Percentiles rank a stretch among this genome's conserved stretches.
Evolutionary conservation across 2,797 vertebrate species (phyloP).

Genomic region (Craterocephalus amniculus): DNA sequence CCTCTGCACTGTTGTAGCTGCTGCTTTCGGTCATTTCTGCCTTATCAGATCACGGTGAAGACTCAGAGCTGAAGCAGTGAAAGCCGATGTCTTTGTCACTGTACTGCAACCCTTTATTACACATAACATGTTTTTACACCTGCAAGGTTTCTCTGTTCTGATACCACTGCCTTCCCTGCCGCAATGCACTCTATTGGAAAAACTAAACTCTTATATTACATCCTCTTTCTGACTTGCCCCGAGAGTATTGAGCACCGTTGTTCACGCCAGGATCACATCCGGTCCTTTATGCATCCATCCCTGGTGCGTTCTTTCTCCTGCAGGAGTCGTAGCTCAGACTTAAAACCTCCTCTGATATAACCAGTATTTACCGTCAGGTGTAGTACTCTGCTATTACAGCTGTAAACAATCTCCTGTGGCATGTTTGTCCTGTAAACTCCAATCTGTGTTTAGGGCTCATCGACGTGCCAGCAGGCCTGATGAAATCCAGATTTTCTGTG

Average conservation of each 20-base stretch:
- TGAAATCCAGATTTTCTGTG: slow-evolving; percentile 42
- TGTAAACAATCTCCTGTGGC: slow-evolving; percentile 65
- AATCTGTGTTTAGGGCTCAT: slow-evolving; percentile 41
- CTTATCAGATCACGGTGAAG: slow-evolving; percentile 29
- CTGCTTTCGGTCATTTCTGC: slow-evolving; percentile 20
- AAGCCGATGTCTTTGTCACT: slow-evolving; percentile 16
- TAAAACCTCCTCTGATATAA: slow-evolving; percentile 31
- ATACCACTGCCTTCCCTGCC: slow-evolving; percentile 53
- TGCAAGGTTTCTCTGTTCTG: slow-evolving; percentile 3
- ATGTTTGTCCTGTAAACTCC: slow-evolving; percentile 58
- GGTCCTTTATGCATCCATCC: slow-evolving; percentile 26
- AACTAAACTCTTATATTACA: slow-evolving; percentile 1
- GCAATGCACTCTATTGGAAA: slow-evolving; percentile 27
- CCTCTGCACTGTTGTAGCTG: not conserved
- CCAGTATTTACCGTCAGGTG: slow-evolving; percentile 52
- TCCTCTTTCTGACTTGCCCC: not conserved
- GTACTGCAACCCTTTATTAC: slow-evolving; percentile 51
- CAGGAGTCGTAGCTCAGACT: slow-evolving; percentile 22
- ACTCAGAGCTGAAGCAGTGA: slow-evolving; percentile 4
- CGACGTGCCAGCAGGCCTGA: slow-evolving; percentile 37
- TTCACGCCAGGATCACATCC: slow-evolving; percentile 22
- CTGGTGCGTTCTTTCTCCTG: not conserved
- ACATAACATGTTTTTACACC: slow-evolving; percentile 8
- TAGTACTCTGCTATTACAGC: slow-evolving; percentile 51
- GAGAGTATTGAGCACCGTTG: slow-evolving; percentile 20